These are phyloP conservation scores for Scelioninae gen. 1 DNA, from an alignment of 2,888 invertebrate species.

Conservation along the genomic window DNA sequence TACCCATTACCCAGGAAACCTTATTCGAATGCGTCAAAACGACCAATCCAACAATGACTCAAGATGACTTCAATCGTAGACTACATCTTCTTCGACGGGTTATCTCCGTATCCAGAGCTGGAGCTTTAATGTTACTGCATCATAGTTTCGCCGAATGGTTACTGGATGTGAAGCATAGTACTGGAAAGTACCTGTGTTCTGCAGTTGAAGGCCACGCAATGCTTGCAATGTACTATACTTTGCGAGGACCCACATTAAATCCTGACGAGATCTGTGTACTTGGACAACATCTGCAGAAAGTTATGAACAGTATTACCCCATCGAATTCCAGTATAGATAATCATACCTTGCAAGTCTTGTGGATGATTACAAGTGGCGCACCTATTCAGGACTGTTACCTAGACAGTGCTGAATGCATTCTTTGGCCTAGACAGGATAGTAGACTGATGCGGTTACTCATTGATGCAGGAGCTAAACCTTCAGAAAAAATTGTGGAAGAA, in stretches of 20 bases:
- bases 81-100: conserved; percentile 90
- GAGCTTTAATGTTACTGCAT: conserved; percentile 92
- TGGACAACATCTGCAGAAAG: conserved; percentile 83
- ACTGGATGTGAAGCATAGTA: conserved; percentile 98
- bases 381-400: conserved; percentile 81
- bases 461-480: conserved; percentile 89
- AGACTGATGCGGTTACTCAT: conserved; percentile 89
- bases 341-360: conserved; percentile 89
- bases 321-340: conserved; percentile 84
- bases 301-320: conserved; percentile 79
- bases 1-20: conserved; percentile 92
- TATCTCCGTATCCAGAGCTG: conserved; percentile 87
- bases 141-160: conserved; percentile 98
- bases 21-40: conserved; percentile 93
- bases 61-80: conserved; percentile 92
- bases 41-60: conserved; percentile 90
- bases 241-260: conserved; percentile 88
- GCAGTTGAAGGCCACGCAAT: conserved; percentile 95
- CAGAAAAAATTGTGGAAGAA: conserved; percentile 82
- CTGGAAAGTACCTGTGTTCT: conserved; percentile 95
- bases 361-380: conserved; percentile 89
- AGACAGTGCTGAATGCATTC: conserved; percentile 82
- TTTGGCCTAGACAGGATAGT: conserved; percentile 86
- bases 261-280: conserved; percentile 91
- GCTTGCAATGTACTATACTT: conserved; percentile 92